phyloP scores from a whole-genome alignment of 2,888 invertebrate genomes.

The Xestia ashworthii region DNA sequence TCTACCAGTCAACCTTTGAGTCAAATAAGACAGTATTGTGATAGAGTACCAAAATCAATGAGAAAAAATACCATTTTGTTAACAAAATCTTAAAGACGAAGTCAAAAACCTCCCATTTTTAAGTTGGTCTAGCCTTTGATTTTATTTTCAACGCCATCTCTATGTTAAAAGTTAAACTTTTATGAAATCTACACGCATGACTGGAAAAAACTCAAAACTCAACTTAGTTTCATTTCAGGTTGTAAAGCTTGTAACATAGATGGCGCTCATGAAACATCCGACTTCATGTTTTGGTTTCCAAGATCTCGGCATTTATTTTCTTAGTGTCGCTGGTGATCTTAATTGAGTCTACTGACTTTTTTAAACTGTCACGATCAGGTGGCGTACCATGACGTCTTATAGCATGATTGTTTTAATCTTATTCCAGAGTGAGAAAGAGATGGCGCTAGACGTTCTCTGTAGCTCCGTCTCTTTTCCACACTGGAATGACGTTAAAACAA shows the following conservation, averaged over 20 bases:
- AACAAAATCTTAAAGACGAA: neutral
- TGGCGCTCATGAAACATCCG: neutral
- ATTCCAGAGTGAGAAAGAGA: no score
- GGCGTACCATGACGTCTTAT: no score
- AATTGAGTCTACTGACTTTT: no score
- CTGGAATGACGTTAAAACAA: no score
- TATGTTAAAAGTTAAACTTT: neutral
- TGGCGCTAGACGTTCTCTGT: no score
- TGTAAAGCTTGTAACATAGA: neutral
- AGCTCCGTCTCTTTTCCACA: no score
- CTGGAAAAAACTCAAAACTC: neutral
- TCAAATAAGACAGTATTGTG: no score
- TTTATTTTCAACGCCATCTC: constrained; percentile 17
- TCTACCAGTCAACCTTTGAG: no score
- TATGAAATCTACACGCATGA: neutral
- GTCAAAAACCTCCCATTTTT: neutral
- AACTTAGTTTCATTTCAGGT: neutral
- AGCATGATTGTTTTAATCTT: no score
- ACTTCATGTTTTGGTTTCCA: neutral
- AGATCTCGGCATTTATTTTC: neutral
- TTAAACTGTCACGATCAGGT: no score
- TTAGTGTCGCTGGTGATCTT: neutral
- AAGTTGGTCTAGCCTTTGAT: neutral
- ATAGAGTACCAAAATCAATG: no score
- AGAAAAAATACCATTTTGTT: neutral